Evolutionary conservation across 2,113 vertebrate species (phyloP), one percentile per base, ranked within the genome.

Genomic region (Pedetes capensis): DNA sequence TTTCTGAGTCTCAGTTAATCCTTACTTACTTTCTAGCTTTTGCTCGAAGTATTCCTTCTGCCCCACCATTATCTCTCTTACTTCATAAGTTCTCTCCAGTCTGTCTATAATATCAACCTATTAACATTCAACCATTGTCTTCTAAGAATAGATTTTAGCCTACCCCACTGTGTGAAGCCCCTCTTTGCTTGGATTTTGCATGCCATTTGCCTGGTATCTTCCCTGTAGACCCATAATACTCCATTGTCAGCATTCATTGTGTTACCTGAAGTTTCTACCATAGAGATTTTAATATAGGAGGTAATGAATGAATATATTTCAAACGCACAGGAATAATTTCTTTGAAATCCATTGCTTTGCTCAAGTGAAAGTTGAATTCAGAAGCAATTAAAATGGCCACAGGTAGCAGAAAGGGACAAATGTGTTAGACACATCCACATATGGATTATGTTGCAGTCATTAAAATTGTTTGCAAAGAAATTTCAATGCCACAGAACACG

Each of bases 341-440:
- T 85, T 82, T 90, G 71, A 82, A 96, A 93, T 82, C 2, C 1
- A n/a, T 82, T 76, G 8, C 12, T 75, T 79, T 88, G 42, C 75
- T 76, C 37, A 37, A 74, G 42, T 42, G 39, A 83, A 94, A 78
- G 74, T 57, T 89, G 79, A 93, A 83, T 86, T 85, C 22, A 64
- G 11, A 87, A 91, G 57, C 22, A 88, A 86, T 81, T 12, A 34
- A 86, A 94, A 85, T 88, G 49, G 16, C 42, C 72, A 47, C 39
- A 79, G 8, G 12, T 81, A 91, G 3, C 23, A 66, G 83, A 72
- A 80, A 63, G 47, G 7, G n/a, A 63, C 78, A 86, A 53, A 68
- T 68, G 8, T 16, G 5, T 64, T 78, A 22, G 75, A 22, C 25
- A 18, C 6, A 51, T 44, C 42, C 6, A 69, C 53, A 32, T 83